Percentiles rank a stretch among this genome's conserved stretches.
Conservation (phyloP, 2,797 vertebrate species). For the Manis pentadactyla region DNA sequence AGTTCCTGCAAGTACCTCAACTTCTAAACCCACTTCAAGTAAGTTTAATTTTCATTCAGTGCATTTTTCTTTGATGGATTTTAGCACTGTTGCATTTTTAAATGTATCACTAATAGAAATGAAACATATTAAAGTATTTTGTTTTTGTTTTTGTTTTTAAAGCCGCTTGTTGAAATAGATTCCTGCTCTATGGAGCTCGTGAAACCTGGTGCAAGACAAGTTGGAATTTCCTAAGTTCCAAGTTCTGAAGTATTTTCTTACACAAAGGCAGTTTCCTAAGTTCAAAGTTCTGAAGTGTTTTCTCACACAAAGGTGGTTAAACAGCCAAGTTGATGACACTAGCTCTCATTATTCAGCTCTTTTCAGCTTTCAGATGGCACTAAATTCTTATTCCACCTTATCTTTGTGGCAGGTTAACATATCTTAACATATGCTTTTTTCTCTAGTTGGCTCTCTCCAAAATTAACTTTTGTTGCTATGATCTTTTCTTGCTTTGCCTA, state of each 20-base stretch:
- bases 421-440: slow-evolving; percentile 57
- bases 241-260: slow-evolving; percentile 74
- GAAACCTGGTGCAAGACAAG: slow-evolving; percentile 79
- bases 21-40: slow-evolving; percentile 85
- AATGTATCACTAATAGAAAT: slow-evolving; percentile 72
- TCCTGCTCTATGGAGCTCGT: slow-evolving; percentile 73
- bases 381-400: slow-evolving; percentile 71
- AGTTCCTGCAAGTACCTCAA: slow-evolving; percentile 83
- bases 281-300: slow-evolving; percentile 70
- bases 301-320: slow-evolving; percentile 54
- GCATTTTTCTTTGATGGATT: slow-evolving; percentile 58
- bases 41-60: slow-evolving; percentile 85
- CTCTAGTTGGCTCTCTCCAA: slow-evolving; percentile 58
- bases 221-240: slow-evolving; percentile 79
- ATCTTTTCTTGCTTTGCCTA: slow-evolving; percentile 70
- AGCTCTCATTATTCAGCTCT: slow-evolving; percentile 53
- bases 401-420: slow-evolving; percentile 76
- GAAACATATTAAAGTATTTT: slow-evolving; percentile 77
- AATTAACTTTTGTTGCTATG: slow-evolving; percentile 70
- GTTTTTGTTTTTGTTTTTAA: slow-evolving; percentile 75
- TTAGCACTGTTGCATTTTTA: slow-evolving; percentile 65
- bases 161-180: slow-evolving; percentile 78
- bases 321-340: slow-evolving; percentile 64
- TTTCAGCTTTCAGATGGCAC: slow-evolving; percentile 62
- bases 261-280: slow-evolving; percentile 66